These are phyloP conservation scores for Oreortyx pictus DNA, from an alignment of 2,797 vertebrate genomes.

Conservation along the genomic window DNA sequence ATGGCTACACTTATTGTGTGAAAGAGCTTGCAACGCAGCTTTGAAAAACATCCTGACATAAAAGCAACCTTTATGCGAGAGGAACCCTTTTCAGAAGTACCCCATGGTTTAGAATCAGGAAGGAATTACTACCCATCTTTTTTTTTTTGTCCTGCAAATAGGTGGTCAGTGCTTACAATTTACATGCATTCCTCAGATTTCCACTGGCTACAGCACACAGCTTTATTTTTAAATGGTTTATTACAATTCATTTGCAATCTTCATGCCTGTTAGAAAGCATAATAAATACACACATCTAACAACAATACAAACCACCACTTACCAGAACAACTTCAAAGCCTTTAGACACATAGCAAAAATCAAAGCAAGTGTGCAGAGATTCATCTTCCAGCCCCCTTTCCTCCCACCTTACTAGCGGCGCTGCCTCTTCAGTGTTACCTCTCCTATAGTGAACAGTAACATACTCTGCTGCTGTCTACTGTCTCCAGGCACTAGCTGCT, in stretches of 20 bases:
- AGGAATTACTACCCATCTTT: background rate
- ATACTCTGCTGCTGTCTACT: background rate
- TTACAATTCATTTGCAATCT: background rate
- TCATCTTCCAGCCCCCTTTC: background rate
- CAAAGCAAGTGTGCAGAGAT: background rate
- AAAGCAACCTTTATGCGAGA: background rate
- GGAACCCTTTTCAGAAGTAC: background rate
- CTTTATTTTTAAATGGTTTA: background rate
- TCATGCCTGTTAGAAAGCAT: background rate
- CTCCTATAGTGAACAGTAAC: background rate
- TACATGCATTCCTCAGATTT: background rate
- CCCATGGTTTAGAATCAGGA: background rate
- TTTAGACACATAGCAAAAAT: background rate
- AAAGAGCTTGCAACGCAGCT: background rate
- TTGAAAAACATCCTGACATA: background rate
- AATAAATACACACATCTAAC: background rate
- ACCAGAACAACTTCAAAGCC: constrained; percentile 18
- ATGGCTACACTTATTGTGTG: background rate
- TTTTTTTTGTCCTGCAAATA: background rate
- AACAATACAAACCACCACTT: background rate
- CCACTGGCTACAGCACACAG: background rate
- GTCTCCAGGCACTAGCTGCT: background rate
- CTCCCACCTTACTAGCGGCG: background rate
- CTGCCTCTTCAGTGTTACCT: background rate
- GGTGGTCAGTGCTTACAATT: background rate